Evolutionary conservation across 2,113 vertebrate genomes (phyloP).

Genomic region (Pteropus alecto): DNA sequence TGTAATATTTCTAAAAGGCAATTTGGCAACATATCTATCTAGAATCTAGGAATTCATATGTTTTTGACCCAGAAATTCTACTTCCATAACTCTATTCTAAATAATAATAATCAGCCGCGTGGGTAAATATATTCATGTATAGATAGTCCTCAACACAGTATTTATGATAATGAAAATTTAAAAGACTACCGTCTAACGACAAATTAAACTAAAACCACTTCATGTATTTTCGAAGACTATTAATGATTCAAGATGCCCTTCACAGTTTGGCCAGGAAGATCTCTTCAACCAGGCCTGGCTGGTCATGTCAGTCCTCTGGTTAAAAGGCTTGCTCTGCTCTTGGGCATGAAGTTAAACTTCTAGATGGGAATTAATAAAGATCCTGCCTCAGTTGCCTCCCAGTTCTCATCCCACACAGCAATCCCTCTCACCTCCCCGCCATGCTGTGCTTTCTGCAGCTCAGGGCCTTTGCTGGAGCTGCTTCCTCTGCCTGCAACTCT

Average conservation of each 20-base stretch:
- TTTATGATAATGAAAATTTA: not conserved
- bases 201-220: not conserved
- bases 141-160: not conserved
- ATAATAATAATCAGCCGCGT: not conserved
- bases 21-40: not conserved
- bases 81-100: not conserved
- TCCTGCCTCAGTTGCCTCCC: not conserved
- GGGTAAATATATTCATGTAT: not conserved
- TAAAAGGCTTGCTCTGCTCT: not conserved
- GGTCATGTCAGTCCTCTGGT: not conserved
- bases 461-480: not conserved
- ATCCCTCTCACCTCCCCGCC: not conserved
- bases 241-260: not conserved
- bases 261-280: not conserved
- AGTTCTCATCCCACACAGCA: not conserved
- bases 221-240: not conserved
- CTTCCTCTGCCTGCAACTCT: not conserved
- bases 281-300: not conserved
- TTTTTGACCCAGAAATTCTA: not conserved
- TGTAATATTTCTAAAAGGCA: not conserved
- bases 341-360: not conserved
- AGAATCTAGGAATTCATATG: not conserved
- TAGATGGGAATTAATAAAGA: not conserved
- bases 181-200: not conserved
- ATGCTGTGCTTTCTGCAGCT: not conserved